phyloP scores from a whole-genome alignment of 2,888 invertebrate species.

The Leucozona laternaria region DNA sequence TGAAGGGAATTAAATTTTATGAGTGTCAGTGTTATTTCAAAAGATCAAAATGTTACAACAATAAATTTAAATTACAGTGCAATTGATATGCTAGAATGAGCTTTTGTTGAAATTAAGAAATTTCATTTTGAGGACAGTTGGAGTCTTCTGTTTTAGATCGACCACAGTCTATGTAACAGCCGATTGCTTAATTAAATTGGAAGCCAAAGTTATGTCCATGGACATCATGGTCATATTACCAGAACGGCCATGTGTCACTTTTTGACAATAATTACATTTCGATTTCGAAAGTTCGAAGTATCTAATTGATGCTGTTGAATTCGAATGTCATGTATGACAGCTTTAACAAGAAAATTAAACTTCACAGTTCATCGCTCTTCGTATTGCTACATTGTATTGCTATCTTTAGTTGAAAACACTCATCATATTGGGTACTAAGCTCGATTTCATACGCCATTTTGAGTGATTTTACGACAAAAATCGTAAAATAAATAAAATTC shows the following conservation, averaged over 20 bases:
- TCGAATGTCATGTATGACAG: constrained; percentile 21
- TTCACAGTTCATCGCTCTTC: background rate
- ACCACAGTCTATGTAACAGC: constrained; percentile 25
- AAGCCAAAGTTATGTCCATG: constrained; percentile 31
- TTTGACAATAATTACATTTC: constrained; percentile 25
- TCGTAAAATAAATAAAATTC: constrained; percentile 39
- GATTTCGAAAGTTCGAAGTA: constrained; percentile 30
- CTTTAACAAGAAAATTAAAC: background rate
- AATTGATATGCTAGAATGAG: constrained; percentile 53
- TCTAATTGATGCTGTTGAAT: background rate
- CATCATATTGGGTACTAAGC: constrained; percentile 1
- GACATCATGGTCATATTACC: constrained; percentile 58
- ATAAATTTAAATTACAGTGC: constrained; percentile 28
- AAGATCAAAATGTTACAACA: constrained; percentile 7
- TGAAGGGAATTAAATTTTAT: background rate
- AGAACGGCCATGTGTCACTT: constrained; percentile 68
- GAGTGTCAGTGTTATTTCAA: constrained; percentile 12
- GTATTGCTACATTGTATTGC: background rate
- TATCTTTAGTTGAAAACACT: background rate
- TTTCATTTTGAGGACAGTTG: background rate
- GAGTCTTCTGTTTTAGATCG: constrained; percentile 27
- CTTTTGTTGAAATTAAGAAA: constrained; percentile 38
- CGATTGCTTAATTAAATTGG: constrained; percentile 49
- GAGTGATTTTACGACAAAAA: constrained; percentile 54
- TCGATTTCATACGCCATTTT: constrained; percentile 40